A percentile compares a stretch with the other conserved stretches of the same genome.
These are phyloP conservation scores for Clarias pachynema DNA, from an alignment of 2,797 vertebrate species.

Conservation along the genomic window DNA sequence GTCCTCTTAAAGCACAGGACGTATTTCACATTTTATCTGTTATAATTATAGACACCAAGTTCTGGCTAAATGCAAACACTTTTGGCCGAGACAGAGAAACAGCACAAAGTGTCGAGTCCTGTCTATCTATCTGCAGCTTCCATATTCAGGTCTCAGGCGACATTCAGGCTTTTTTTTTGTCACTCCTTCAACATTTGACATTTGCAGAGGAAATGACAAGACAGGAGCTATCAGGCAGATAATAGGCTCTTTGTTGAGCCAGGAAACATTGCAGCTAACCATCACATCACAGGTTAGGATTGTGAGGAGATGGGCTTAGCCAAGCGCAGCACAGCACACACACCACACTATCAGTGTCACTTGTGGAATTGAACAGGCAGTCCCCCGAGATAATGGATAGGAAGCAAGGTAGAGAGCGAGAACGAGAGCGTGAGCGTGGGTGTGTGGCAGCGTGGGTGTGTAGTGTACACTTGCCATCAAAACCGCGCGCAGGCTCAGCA, in stretches of 20 bases:
- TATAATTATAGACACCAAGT: background rate
- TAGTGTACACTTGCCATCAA: background rate
- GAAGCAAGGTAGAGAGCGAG: background rate
- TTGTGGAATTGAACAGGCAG: slow-evolving; percentile 10
- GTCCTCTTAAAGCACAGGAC: background rate
- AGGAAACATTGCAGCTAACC: slow-evolving; percentile 18
- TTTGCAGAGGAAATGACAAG: slow-evolving; percentile 49
- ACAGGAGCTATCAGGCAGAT: slow-evolving; percentile 43
- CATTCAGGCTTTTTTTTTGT: slow-evolving; percentile 21
- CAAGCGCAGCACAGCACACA: slow-evolving; percentile 20
- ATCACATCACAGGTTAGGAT: slow-evolving; percentile 39
- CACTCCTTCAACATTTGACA: slow-evolving; percentile 41
- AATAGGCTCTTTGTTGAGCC: slow-evolving; percentile 42
- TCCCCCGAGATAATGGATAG: slow-evolving; percentile 11
- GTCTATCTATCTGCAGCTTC: background rate
- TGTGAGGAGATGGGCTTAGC: slow-evolving; percentile 22
- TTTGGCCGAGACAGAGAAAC: background rate
- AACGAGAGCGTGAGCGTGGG: background rate
- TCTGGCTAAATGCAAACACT: background rate
- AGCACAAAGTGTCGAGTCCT: slow-evolving; percentile 5
- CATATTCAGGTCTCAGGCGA: background rate
- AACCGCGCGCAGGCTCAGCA: slow-evolving; percentile 11
- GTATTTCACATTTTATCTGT: background rate
- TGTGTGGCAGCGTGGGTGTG: background rate
- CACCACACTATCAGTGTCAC: slow-evolving; percentile 20